Evolutionary conservation across 2,113 vertebrate genomes (phyloP).

Genomic region (Epinephelus fuscoguttatus): DNA sequence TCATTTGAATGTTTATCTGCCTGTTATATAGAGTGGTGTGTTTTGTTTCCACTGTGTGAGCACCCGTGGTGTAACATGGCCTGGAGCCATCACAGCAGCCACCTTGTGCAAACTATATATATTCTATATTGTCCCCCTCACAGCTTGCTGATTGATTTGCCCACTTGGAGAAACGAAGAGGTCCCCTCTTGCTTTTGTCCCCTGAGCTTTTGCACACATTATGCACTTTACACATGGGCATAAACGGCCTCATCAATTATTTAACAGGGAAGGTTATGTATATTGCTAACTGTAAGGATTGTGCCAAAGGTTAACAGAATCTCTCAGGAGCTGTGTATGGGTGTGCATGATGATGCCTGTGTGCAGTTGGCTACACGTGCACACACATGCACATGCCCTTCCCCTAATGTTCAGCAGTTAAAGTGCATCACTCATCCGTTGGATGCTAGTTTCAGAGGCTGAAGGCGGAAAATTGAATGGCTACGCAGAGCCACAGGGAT

Average conservation of each 20-base stretch:
- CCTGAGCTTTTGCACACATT: constrained; percentile 43
- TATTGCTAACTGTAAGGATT: neutral
- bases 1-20: neutral
- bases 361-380: neutral
- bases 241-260: constrained; percentile 52
- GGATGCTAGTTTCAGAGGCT: constrained; percentile 53
- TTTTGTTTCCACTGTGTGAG: neutral
- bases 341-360: constrained; percentile 18
- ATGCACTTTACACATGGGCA: constrained; percentile 44
- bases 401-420: constrained; percentile 44
- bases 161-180: constrained; percentile 10
- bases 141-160: constrained; percentile 5
- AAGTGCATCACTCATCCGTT: constrained; percentile 59
- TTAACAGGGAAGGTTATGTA: constrained; percentile 32
- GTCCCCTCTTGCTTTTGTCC: constrained; percentile 21
- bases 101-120: constrained; percentile 8
- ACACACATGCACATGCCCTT: neutral
- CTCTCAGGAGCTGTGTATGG: constrained; percentile 12
- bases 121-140: constrained; percentile 14
- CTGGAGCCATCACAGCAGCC: constrained; percentile 26
- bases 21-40: neutral
- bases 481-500: constrained; percentile 59
- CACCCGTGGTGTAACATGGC: neutral
- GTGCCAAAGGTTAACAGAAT: constrained; percentile 21
- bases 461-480: constrained; percentile 76